These are phyloP conservation scores for Sturmia bella DNA, from an alignment of 2,888 invertebrate species.

Conservation along the genomic window DNA sequence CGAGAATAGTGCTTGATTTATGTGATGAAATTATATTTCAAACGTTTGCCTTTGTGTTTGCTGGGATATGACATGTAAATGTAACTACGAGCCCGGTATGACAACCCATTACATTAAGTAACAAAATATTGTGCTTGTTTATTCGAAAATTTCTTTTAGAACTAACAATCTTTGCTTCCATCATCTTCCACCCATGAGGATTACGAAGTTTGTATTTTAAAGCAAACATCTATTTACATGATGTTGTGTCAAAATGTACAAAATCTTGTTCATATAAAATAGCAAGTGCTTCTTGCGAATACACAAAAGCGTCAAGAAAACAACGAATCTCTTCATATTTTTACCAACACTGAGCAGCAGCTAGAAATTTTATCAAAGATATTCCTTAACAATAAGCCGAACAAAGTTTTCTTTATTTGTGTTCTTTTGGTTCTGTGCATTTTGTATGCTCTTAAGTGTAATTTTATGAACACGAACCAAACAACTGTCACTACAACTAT, in stretches of 20 bases:
- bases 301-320: constrained; percentile 31
- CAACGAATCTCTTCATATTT: background rate
- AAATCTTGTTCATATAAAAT: constrained; percentile 45
- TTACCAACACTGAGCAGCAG: background rate
- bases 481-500: constrained; percentile 21
- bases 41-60: no score
- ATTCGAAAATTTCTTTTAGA: no score
- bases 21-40: no score
- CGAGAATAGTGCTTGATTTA: no score
- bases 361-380: background rate
- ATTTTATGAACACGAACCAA: constrained; percentile 52
- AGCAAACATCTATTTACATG: constrained; percentile 47
- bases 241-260: constrained; percentile 45
- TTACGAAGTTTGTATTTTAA: constrained; percentile 32
- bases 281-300: constrained; percentile 30
- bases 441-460: constrained; percentile 28
- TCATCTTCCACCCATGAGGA: background rate
- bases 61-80: no score
- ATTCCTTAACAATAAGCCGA: background rate
- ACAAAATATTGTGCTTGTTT: no score
- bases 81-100: no score
- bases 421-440: no score
- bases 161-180: background rate
- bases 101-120: no score
- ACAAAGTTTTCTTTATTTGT: no score